Conservation (phyloP, 2,888 invertebrate genomes). For the Himalopsyche japonica region DNA sequence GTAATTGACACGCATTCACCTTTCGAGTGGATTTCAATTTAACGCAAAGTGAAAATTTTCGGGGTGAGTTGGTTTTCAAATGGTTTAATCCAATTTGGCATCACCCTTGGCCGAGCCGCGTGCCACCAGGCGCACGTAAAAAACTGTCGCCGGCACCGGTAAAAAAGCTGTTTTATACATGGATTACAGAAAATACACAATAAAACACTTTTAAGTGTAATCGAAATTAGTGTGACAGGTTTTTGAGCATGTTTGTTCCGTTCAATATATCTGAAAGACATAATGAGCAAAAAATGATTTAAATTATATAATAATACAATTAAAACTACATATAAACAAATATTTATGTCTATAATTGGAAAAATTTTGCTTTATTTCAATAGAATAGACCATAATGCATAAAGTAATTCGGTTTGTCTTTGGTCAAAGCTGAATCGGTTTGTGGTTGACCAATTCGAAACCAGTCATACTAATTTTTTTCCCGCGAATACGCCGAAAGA, state of each 20-base stretch:
- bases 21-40: not conserved
- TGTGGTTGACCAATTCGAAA: not conserved
- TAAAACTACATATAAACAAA: too few relatives aligned
- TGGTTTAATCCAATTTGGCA: not conserved
- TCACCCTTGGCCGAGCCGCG: not conserved
- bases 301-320: too few relatives aligned
- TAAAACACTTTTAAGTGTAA: too few relatives aligned
- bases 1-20: not conserved
- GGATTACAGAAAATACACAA: too few relatives aligned
- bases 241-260: too few relatives aligned
- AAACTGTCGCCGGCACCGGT: not conserved
- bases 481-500: not conserved
- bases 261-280: too few relatives aligned
- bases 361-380: too few relatives aligned
- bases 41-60: not conserved
- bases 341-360: too few relatives aligned
- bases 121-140: not conserved
- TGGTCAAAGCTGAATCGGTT: not conserved
- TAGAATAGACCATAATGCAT: too few relatives aligned
- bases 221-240: too few relatives aligned
- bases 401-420: not conserved
- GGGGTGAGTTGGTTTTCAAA: not conserved
- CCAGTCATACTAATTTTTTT: not conserved
- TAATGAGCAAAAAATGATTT: too few relatives aligned
- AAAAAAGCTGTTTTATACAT: not conserved